Percentiles rank a stretch among this genome's conserved stretches.
phyloP scores from a whole-genome alignment of 2,888 invertebrate species.

The Eupeodes luniger region DNA sequence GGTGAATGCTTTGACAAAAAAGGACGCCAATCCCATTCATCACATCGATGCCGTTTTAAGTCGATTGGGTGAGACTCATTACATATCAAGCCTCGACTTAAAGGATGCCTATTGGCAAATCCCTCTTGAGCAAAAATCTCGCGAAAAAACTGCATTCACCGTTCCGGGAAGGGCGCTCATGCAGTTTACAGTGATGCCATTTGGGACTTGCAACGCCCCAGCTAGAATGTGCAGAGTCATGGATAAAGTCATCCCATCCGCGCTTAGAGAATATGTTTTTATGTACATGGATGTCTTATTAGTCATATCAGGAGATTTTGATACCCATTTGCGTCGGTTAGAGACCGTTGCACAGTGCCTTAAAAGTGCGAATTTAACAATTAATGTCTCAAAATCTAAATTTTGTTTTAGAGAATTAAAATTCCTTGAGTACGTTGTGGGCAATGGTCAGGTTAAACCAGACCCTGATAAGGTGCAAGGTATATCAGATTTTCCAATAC shows the following conservation, averaged over 20 bases:
- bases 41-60: too few relatives aligned
- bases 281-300: conserved; percentile 65
- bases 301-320: conserved; percentile 49
- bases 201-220: too few relatives aligned
- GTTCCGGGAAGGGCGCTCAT: too few relatives aligned
- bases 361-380: conserved; percentile 52
- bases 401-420: conserved; percentile 28
- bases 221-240: too few relatives aligned
- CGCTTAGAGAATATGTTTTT: conserved; percentile 50
- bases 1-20: too few relatives aligned
- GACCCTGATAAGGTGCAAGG: conserved; percentile 38
- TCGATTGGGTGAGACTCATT: too few relatives aligned
- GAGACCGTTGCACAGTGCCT: conserved; percentile 37
- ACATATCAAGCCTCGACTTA: too few relatives aligned
- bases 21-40: too few relatives aligned
- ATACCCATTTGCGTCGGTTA: conserved; percentile 43
- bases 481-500: background rate
- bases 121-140: too few relatives aligned
- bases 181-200: too few relatives aligned
- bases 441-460: conserved; percentile 31
- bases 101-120: too few relatives aligned
- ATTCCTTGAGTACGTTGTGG: conserved; percentile 43
- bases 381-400: conserved; percentile 49
- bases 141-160: too few relatives aligned
- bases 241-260: conserved; percentile 39